A percentile compares a stretch with the other conserved stretches of the same genome.
Conservation (phyloP, 2,797 vertebrate species). For the Manis javanica region DNA sequence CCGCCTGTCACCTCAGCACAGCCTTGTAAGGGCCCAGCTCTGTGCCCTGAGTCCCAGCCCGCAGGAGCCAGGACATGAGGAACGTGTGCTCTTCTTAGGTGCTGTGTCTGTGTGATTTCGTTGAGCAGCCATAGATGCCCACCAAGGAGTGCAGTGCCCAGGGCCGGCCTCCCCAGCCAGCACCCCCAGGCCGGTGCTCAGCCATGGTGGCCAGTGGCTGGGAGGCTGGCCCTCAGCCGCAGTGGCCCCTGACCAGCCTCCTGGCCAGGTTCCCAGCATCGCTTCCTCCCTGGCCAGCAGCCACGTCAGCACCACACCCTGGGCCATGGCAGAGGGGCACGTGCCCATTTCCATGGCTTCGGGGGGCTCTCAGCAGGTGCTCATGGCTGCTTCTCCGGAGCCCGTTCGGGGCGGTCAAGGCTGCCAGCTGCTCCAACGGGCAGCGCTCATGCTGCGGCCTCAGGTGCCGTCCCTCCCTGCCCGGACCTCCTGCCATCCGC, state of each 20-base stretch:
- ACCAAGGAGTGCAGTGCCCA: accelerated
- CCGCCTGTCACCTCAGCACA: accelerated
- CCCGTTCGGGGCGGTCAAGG: accelerated
- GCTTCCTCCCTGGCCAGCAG: not conserved
- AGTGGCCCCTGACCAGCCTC: no score
- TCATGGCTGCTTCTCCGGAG: not conserved
- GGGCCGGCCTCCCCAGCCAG: no score
- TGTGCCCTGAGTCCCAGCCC: accelerated
- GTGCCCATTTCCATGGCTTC: accelerated
- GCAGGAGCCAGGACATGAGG: accelerated
- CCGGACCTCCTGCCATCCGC: accelerated
- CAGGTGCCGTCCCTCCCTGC: accelerated
- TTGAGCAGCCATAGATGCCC: accelerated
- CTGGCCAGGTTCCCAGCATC: no score
- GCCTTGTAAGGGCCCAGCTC: not conserved
- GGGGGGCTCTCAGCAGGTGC: accelerated
- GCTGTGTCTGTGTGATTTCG: not conserved
- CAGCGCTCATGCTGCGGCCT: accelerated
- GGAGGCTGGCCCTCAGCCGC: no score
- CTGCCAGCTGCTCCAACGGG: accelerated
- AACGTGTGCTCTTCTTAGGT: accelerated
- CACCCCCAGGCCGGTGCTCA: no score
- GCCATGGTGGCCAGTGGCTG: no score
- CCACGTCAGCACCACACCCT: accelerated
- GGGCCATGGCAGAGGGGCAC: not conserved